Base-by-base conservation (phyloP, 2,888 invertebrate genomes). In the Noctua janthina region DNA sequence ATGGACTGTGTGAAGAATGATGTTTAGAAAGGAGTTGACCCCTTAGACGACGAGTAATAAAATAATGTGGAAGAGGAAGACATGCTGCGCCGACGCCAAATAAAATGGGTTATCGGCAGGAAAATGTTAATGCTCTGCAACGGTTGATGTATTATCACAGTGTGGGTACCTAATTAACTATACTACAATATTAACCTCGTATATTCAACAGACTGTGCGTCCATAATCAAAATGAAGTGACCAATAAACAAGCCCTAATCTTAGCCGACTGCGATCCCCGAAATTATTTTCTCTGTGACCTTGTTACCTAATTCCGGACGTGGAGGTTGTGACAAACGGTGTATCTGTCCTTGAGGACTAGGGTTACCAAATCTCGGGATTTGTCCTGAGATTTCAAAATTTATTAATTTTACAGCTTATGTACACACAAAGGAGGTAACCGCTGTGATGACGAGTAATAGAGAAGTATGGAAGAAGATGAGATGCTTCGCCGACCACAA, bases 221-320 rank as follows among this genome's bases (percentile, higher is more conserved):
- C n/a, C 43, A 20, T 84, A 79, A 76, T 54, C 70, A 59, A 39
- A 76, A 72, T 49, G 23, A 72, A 76, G 29, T 49, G 70, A 8
- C 68, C 43, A 83, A 70, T 73, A 84, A 83, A 78, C 56, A 84
- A 78, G 17, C 56, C 23, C 73, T 87, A 67, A 74, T 74, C 68
- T 68, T 67, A 59, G 29, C n/a, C 59, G 23, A 35, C 66, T 70
- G 86, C 62, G 39, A 62, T 79, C 54, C 71, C 83, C 78, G 39
- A 76, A 74, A 85, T 64, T 76, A 87, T 87, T 70, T 85, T 54
- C 62, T 5, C 72, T n/a, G 54, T 84, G 79, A 79, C 89, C 89
- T 81, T 82, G 70, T 81, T 76, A 83, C 85, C 72, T 87, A 81
- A 89, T 87, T 79, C 75, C 77, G 79, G 72, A 77, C 78, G 79